Evolutionary conservation across 2,113 vertebrate species (phyloP), one percentile per base, ranked within the genome.

Genomic region (Pterocles orientalis): DNA sequence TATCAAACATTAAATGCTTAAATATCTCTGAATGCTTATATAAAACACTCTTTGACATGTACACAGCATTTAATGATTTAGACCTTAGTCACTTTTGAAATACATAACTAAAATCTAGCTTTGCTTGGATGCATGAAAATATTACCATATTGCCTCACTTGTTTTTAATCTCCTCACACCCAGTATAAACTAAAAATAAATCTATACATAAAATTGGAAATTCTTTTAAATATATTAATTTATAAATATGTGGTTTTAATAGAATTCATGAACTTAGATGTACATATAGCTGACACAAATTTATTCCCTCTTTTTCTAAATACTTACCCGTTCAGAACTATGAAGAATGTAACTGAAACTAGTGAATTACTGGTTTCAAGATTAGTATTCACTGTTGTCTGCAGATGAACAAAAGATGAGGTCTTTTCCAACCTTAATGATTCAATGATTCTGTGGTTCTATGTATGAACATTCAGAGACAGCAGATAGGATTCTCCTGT

Each of bases 301-400:
- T 54, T 65, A 85, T 65, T 75, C 17, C 28, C 23, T 80, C 29
- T 34, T 50, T 86, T 94, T 61, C 28, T 18, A 86, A 91, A 65
- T 73, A 70, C 62, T 60, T 90, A 45, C n/a, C 43, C 76, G 13
- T 90, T 71, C 61, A 92, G 70, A 87, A 75, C 33, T 73, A 87
- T 80, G 82, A 88, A 76, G 86, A 92, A 87, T 48, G 24, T 57
- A 79, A 80, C 69, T 82, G 61, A 80, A 90, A 80, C 11, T 84
- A 92, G 15, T 16, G 61, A 91, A 91, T 95, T 95, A 82, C 53
- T 79, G 23, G 12, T 94, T 96, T 92, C 60, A 75, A 93, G 34
- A 62, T 92, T 71, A 82, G 36, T 43, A 84, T 82, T 90, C 69
- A 90, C 29, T 56, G 57, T 76, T 50, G n/a, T 33, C 77, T 90